A percentile compares a stretch with the other conserved stretches of the same genome.
These are phyloP conservation scores for Euleptes europaea DNA, from an alignment of 2,113 vertebrate species.

Conservation along the genomic window DNA sequence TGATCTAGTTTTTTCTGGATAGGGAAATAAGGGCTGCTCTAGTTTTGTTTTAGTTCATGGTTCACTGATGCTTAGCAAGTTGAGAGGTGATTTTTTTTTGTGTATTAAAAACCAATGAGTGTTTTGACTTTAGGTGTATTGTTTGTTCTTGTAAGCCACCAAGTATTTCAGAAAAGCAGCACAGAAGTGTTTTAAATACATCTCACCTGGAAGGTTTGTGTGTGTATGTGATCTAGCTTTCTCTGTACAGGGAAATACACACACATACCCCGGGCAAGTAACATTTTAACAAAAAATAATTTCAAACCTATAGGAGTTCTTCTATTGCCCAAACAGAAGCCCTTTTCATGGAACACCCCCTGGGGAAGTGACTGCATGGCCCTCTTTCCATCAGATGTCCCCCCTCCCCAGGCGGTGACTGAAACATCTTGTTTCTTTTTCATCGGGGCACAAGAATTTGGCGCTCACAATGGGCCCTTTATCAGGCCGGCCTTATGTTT, in stretches of 20 bases:
- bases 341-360: background rate
- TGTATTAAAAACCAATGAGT: background rate
- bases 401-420: background rate
- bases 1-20: too few species aligned
- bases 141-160: background rate
- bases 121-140: background rate
- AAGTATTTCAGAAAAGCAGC: background rate
- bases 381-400: background rate
- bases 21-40: too few species aligned
- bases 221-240: background rate
- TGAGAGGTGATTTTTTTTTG: too few species aligned
- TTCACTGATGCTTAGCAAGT: background rate
- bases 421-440: slow-evolving; percentile 36
- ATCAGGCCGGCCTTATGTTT: slow-evolving; percentile 29
- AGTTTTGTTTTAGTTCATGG: too few species aligned
- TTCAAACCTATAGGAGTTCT: background rate
- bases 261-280: background rate
- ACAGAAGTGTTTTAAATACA: background rate
- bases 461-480: slow-evolving; percentile 15
- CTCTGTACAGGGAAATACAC: background rate
- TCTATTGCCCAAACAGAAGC: background rate
- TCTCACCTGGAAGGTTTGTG: background rate
- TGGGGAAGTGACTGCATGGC: background rate
- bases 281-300: background rate
- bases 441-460: background rate